Conservation (phyloP, 1,140 invertebrate species). For the Drosophila ficusphila region DNA sequence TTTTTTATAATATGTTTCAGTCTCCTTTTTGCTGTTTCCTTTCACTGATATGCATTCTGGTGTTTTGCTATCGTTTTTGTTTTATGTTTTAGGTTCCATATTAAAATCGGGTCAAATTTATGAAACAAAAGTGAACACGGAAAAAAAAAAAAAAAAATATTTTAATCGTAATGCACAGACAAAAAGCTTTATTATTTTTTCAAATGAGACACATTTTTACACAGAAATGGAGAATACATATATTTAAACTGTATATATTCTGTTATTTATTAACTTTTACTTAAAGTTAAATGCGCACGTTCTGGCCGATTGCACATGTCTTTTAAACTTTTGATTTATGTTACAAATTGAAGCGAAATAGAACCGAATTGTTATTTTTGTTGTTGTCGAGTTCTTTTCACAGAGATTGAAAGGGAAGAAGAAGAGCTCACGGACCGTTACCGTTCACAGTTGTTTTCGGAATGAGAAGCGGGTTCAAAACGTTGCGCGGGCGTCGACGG, state of each 20-base stretch:
- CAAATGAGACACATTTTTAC: not conserved
- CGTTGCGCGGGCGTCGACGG: slow-evolving; percentile 46
- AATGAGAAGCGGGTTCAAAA: slow-evolving; percentile 52
- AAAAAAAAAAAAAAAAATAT: slow-evolving; percentile 35
- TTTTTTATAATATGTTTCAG: slow-evolving; percentile 3
- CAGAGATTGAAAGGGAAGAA: not conserved
- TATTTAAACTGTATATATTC: not conserved
- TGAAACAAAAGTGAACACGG: not conserved
- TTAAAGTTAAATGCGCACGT: slow-evolving; percentile 44
- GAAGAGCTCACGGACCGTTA: slow-evolving; percentile 61
- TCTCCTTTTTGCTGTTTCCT: slow-evolving; percentile 30
- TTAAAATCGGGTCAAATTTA: slow-evolving; percentile 59
- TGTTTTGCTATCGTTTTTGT: slow-evolving; percentile 34
- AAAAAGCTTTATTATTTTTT: slow-evolving; percentile 19
- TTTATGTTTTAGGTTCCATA: slow-evolving; percentile 25
- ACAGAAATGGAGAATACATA: not conserved
- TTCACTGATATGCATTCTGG: slow-evolving; percentile 43
- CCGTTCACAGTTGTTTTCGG: slow-evolving; percentile 75
- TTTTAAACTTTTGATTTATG: slow-evolving; percentile 2
- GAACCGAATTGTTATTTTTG: slow-evolving; percentile 15
- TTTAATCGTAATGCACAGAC: slow-evolving; percentile 36
- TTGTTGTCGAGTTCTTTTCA: slow-evolving; percentile 12
- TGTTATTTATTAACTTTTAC: slow-evolving; percentile 3
- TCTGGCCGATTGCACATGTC: slow-evolving; percentile 55
- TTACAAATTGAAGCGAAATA: slow-evolving; percentile 26